Evolutionary conservation across 2,888 invertebrate genomes (phyloP), one percentile per base, ranked within the genome.

Genomic region (Sesamia inferens): DNA sequence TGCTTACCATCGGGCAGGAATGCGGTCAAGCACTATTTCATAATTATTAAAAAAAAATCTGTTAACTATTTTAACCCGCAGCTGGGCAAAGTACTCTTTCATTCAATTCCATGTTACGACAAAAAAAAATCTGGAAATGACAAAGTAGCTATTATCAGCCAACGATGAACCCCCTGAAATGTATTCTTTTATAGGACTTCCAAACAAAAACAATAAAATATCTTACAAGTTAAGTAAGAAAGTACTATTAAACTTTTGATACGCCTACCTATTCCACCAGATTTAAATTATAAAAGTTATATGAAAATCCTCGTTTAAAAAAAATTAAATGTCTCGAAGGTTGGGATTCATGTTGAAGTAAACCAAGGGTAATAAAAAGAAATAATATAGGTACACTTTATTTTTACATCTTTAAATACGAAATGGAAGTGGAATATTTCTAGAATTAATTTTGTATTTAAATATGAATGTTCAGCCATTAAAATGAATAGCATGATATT

Each of bases 251-350:
- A 65, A 74, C 47, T 75, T 67, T 64, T 64, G 22, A 64, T 44
- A 75, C 24, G 39, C 14, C 11, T 61, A 69, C 22, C 19, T 59
- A 66, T 31, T 31, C 31, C 13, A 44, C 63, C 58, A 64, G 48
- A 81, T 64, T 59, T 76, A 81, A 78, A 78, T 81, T 81, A 58
- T n/a, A 81, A 81, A 78, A 81, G 63, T 78, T 78, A 51, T 68
- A 64, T 39, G 42, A 61, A 75, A 24, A 58, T 8, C 48, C 14
- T 48, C 10, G 51, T 64, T 64, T 55, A 68, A 64, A 79, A 31
- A 64, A 14, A 68, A 76, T 81, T 48, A 44, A 68, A 68, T 64
- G 44, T 39, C 57, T 51, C 19, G 58, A 2, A 31, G 10, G 47
- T 31, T 54, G 31, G 14, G 2, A 13, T 31, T 55, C 64, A 48